Percentiles rank a stretch among this genome's conserved stretches.
These are phyloP conservation scores for Motacilla alba DNA, from an alignment of 2,113 vertebrate species.

Conservation along the genomic window DNA sequence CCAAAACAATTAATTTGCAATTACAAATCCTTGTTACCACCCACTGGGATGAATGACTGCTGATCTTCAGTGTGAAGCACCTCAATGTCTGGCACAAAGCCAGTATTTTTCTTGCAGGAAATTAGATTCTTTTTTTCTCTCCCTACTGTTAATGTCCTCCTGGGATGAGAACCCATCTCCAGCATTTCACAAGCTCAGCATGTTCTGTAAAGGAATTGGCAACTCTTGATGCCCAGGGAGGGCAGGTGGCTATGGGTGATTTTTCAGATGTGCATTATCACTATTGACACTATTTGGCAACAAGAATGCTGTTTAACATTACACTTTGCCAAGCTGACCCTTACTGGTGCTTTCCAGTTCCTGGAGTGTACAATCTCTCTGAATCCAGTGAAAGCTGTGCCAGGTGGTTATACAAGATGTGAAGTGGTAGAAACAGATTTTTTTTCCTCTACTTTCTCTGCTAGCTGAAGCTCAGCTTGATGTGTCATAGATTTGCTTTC, in stretches of 20 bases:
- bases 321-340: background rate
- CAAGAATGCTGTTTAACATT: background rate
- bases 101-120: constrained; percentile 35
- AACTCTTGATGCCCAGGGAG: background rate
- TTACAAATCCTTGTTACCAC: constrained; percentile 30
- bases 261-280: constrained; percentile 42
- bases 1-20: constrained; percentile 45
- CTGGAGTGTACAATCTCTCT: background rate
- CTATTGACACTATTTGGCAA: background rate
- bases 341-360: background rate
- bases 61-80: constrained; percentile 28
- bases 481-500: background rate
- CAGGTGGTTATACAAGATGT: background rate
- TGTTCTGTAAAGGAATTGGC: constrained; percentile 12
- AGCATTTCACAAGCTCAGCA: background rate
- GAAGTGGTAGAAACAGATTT: background rate
- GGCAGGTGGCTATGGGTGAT: constrained; percentile 35
- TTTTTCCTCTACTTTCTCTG: background rate
- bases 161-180: background rate
- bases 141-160: background rate
- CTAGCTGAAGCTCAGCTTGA: background rate
- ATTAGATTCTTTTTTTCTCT: background rate
- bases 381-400: background rate
- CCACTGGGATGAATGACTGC: background rate
- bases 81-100: constrained; percentile 17